Base-by-base conservation (phyloP, 2,888 invertebrate species). In the Amblyjoppa proteus region DNA sequence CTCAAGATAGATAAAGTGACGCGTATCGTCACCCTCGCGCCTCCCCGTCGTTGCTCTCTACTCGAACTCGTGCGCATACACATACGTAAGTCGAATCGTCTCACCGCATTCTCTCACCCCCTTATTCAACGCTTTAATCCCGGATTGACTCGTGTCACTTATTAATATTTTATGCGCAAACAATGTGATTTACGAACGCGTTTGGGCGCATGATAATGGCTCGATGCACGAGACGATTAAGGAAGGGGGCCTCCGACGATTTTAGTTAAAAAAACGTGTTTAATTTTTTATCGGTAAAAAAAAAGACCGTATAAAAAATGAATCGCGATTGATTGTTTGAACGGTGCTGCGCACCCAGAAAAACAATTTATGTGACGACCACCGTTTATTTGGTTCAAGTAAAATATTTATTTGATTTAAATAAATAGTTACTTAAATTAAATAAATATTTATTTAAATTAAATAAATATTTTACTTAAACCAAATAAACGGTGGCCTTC, bases 81-180 rank as follows among this genome's bases (percentile, higher is more conserved):
- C 64, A 64, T 9, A 38, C 53, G 25, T 34, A 64, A 28, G 34
- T 61, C 61, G 68, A 68, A 25, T 64, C 64, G 13, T 74, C 80
- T 82, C 82, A 79, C 82, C 86, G 64, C 85, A 84, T 78, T 73
- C 70, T 66, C 61, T 74, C 69, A 80, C 86, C 82, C 81, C 83
- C 74, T 66, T 51, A 64, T 81, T 81, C 87, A 82, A 83, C 87
- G 85, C 88, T 85, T 87, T 94, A 94, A 94, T 94, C 94, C 93
- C 89, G 92, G 93, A 94, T 94, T 94, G 93, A 94, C 94, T 94
- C 93, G 93, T 94, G 93, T 93, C 93, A 92, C 93, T 94, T 94
- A 94, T 94, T 94, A 94, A 94, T 93, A 94, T 94, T 94, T 94
- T 93, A 94, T 94, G 85, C 77, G 93, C 94, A 93, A 94, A 94